A percentile compares a stretch with the other conserved stretches of the same genome.
Conservation (phyloP, 2,888 invertebrate species). For the Phoronis australis region DNA sequence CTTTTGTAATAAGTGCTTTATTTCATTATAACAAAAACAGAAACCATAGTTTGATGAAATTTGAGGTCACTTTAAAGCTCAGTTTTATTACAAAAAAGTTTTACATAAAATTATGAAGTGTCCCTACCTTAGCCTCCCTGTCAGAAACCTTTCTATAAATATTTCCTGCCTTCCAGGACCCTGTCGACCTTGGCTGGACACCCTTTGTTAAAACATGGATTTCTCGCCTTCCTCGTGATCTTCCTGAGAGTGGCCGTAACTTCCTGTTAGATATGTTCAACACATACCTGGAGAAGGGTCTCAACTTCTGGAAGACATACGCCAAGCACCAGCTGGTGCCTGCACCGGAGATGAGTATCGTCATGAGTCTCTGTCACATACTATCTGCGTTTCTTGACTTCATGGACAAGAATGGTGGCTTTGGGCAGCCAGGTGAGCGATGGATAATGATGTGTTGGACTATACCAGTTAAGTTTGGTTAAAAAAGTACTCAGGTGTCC, state of each 20-base stretch:
- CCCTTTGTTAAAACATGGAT: constrained; percentile 50
- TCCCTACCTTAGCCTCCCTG: too few species aligned
- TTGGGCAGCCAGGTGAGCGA: constrained; percentile 46
- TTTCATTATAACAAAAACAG: too few species aligned
- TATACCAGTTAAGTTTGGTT: too few species aligned
- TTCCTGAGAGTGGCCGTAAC: constrained; percentile 45
- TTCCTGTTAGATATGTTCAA: constrained; percentile 45
- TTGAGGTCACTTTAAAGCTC: too few species aligned
- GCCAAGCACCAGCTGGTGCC: constrained; percentile 34
- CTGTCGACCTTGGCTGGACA: constrained; percentile 49
- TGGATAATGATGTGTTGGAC: too few species aligned
- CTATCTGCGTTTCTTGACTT: constrained; percentile 46
- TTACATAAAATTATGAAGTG: too few species aligned
- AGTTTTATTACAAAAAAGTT: too few species aligned
- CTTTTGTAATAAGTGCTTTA: too few species aligned
- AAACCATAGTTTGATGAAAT: too few species aligned
- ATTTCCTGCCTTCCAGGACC: constrained; percentile 33
- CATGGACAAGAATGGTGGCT: constrained; percentile 45
- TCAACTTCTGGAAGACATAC: constrained; percentile 36
- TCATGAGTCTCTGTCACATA: constrained; percentile 44
- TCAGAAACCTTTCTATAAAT: too few species aligned
- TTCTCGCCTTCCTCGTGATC: constrained; percentile 33
- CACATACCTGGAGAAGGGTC: constrained; percentile 40
- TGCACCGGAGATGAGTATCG: constrained; percentile 38
- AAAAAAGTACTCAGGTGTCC: too few species aligned